Evolutionary conservation across 2,113 vertebrate species (phyloP).

Genomic region (Notarius quadriscutis): DNA sequence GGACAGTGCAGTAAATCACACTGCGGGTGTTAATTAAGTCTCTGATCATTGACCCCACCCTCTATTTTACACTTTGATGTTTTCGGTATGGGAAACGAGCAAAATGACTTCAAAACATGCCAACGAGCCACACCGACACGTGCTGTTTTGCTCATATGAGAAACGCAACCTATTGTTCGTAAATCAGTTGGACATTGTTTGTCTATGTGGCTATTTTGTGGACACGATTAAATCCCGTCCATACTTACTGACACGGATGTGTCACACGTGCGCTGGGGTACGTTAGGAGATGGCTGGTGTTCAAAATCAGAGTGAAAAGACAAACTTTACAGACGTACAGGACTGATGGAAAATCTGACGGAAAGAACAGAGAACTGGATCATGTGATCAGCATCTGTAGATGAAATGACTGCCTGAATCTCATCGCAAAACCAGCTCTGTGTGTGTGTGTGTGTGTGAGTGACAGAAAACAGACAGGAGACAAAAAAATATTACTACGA

Average conservation of each 20-base stretch:
- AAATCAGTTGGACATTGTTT: neutral
- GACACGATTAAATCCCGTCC: neutral
- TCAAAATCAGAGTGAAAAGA: conserved; percentile 18
- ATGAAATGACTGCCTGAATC: conserved; percentile 6
- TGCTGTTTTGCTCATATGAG: neutral
- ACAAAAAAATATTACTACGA: conserved; percentile 66
- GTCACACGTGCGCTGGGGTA: neutral
- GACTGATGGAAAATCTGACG: neutral
- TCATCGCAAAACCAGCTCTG: conserved; percentile 44
- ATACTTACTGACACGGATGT: too few species aligned
- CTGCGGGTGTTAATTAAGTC: neutral
- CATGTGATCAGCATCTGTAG: conserved; percentile 33
- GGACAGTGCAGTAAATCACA: neutral
- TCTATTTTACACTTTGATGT: neutral
- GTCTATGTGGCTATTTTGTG: neutral
- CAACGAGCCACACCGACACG: neutral
- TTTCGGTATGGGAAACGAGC: neutral
- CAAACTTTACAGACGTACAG: neutral
- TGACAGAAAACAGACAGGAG: conserved; percentile 18
- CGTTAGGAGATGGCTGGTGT: neutral
- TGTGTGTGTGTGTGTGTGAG: conserved; percentile 24
- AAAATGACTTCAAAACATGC: neutral
- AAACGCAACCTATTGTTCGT: neutral
- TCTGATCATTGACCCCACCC: neutral
- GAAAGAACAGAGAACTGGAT: conserved; percentile 28